These are phyloP conservation scores for Rhingia rostrata DNA, from an alignment of 2,888 invertebrate species.

Conservation along the genomic window DNA sequence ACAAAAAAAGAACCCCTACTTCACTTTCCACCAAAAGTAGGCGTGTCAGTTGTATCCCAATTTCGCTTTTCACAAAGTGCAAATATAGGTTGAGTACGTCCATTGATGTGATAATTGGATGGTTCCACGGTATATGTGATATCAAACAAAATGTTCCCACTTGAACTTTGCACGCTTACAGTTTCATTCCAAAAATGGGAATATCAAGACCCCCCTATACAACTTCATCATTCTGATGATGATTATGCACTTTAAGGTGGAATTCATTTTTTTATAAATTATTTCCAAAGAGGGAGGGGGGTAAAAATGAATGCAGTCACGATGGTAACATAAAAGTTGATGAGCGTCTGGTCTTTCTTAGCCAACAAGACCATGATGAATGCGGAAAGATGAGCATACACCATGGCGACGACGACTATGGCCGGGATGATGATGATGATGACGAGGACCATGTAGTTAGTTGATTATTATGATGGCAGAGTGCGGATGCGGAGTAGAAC, in stretches of 20 bases:
- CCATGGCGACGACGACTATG: constrained; percentile 31
- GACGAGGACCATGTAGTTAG: constrained; percentile 40
- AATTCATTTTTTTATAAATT: constrained; percentile 10
- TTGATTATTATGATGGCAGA: constrained; percentile 63
- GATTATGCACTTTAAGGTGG: constrained; percentile 66
- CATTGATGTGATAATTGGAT: constrained; percentile 69
- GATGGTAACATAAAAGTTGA: constrained; percentile 72
- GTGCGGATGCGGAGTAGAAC: constrained; percentile 5
- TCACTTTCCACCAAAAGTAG: constrained; percentile 63
- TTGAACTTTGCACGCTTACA: constrained; percentile 52
- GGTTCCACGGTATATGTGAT: constrained; percentile 43
- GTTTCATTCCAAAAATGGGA: constrained; percentile 25
- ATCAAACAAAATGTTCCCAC: constrained; percentile 1
- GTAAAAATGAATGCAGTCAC: constrained; percentile 63
- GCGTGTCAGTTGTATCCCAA: constrained; percentile 55
- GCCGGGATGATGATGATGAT: constrained; percentile 25
- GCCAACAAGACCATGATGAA: constrained; percentile 62
- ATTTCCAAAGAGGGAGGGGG: neutral
- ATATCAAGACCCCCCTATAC: constrained; percentile 35
- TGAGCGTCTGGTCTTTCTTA: constrained; percentile 68
- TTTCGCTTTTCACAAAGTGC: constrained; percentile 72
- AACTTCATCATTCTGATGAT: constrained; percentile 56
- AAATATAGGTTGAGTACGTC: constrained; percentile 70
- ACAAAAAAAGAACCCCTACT: constrained; percentile 27
- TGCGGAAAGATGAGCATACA: constrained; percentile 48